phyloP scores from a whole-genome alignment of 2,113 vertebrate genomes.

The Nyctibius bracteatus region DNA sequence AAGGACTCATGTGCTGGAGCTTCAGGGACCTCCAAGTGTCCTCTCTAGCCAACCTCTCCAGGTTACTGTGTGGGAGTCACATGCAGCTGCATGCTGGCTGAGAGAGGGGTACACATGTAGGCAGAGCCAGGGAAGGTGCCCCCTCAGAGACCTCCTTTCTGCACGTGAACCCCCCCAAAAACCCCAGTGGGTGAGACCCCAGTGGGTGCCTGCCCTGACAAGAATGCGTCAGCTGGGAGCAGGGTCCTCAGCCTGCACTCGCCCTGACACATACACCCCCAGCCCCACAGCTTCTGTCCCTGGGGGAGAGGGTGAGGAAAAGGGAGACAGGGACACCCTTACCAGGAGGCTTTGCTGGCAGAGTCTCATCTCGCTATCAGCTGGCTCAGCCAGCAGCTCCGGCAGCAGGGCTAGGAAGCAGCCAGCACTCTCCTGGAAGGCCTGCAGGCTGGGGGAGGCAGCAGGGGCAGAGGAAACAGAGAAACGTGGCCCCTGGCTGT shows the following conservation, averaged over 20 bases:
- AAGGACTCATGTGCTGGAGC: not conserved
- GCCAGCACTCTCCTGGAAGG: conserved; percentile 27
- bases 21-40: not conserved
- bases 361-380: conserved; percentile 39
- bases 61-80: not conserved
- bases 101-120: not conserved
- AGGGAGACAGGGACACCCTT: not conserved
- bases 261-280: not conserved
- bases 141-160: not conserved
- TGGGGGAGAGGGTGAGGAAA: not conserved
- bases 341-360: conserved; percentile 71
- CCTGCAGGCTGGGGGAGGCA: conserved; percentile 49
- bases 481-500: not conserved
- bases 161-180: not conserved
- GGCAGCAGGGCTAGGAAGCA: conserved; percentile 65
- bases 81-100: not conserved
- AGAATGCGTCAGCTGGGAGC: not conserved
- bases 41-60: not conserved
- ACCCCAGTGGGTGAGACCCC: not conserved
- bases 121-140: not conserved
- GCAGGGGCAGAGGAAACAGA: not conserved
- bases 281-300: not conserved
- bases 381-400: conserved; percentile 42
- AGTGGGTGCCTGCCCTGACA: not conserved
- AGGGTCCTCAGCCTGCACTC: not conserved